Conservation (phyloP, 2,888 invertebrate species). For the Stegana nigrithorax region DNA sequence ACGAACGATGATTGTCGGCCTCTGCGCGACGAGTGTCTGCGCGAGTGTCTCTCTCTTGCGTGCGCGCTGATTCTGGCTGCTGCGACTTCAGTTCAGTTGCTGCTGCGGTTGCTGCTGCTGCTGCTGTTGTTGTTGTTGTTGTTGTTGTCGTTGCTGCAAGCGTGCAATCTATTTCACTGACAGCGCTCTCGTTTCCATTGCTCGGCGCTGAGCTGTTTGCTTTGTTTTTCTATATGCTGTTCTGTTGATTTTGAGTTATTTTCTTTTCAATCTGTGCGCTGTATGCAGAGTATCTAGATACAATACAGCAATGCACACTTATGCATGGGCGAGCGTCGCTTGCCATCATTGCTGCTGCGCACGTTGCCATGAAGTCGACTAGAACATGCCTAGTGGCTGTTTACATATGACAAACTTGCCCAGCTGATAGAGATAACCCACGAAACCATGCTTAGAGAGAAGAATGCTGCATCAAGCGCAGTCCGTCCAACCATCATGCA, state of each 20-base stretch:
- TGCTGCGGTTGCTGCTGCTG: slow-evolving; percentile 18
- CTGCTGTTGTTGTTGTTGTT: slow-evolving; percentile 40
- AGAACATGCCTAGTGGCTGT: too few relatives aligned
- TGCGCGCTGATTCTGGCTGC: neutral
- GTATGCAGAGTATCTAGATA: slow-evolving; percentile 52
- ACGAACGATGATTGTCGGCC: slow-evolving; percentile 46
- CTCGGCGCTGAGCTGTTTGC: slow-evolving; percentile 18
- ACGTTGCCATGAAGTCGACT: too few relatives aligned
- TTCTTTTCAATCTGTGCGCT: too few relatives aligned
- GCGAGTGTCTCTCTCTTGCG: slow-evolving; percentile 17
- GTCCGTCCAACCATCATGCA: too few relatives aligned
- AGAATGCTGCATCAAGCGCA: too few relatives aligned
- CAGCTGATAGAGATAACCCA: too few relatives aligned
- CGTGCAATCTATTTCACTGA: neutral
- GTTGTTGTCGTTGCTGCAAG: slow-evolving; percentile 50
- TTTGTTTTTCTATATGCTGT: slow-evolving; percentile 39
- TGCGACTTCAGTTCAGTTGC: slow-evolving; percentile 11
- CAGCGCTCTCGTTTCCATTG: neutral
- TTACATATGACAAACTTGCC: too few relatives aligned
- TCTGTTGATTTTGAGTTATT: slow-evolving; percentile 62
- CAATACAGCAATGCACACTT: slow-evolving; percentile 37
- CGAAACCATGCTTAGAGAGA: too few relatives aligned
- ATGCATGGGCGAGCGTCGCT: too few relatives aligned
- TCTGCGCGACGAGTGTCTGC: slow-evolving; percentile 39
- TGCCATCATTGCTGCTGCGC: too few relatives aligned